Evolutionary conservation across 2,113 vertebrate species (phyloP).

Genomic region (Epinephelus lanceolatus): DNA sequence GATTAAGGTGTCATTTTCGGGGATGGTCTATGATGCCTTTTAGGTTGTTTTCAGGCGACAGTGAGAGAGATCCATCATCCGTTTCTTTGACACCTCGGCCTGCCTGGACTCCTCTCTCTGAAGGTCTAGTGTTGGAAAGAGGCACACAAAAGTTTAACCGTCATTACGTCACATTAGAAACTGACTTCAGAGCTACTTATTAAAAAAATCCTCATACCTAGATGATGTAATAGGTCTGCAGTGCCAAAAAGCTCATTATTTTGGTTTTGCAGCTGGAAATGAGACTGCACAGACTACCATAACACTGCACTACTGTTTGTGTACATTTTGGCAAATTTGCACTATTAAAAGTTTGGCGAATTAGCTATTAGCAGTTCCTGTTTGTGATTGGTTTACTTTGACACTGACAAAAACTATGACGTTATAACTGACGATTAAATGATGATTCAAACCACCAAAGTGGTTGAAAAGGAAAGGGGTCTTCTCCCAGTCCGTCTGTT

Average conservation of each 20-base stretch:
- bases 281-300: background rate
- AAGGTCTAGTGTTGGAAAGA: background rate
- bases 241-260: background rate
- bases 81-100: conserved; percentile 43
- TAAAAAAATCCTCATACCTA: background rate
- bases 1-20: conserved; percentile 55
- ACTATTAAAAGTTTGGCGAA: background rate
- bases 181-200: background rate
- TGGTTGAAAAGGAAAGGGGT: background rate
- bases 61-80: conserved; percentile 45
- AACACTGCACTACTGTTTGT: background rate
- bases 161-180: background rate
- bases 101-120: conserved; percentile 8
- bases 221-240: too few species aligned
- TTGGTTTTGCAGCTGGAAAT: background rate
- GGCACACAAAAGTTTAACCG: background rate
- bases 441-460: too few species aligned
- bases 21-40: conserved; percentile 27
- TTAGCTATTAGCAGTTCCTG: background rate
- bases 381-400: background rate
- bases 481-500: background rate
- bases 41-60: conserved; percentile 47
- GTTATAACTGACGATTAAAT: too few species aligned
- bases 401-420: too few species aligned
- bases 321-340: background rate